A percentile compares a stretch with the other conserved stretches of the same genome.
These are phyloP conservation scores for Cyaniris semiargus DNA, from an alignment of 2,888 invertebrate genomes.

Conservation along the genomic window DNA sequence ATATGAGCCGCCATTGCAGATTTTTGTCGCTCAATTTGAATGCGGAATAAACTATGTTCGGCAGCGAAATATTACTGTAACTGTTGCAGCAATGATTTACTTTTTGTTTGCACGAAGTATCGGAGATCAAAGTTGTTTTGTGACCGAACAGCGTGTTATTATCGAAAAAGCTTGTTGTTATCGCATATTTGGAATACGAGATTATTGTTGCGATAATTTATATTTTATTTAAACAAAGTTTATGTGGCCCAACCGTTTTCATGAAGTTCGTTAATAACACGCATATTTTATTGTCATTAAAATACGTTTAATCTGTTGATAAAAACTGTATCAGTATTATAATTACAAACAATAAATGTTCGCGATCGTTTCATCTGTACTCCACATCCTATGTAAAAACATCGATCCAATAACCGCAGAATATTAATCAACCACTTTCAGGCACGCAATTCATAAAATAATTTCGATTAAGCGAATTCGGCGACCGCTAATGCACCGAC, in stretches of 20 bases:
- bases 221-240: not conserved
- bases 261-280: not conserved
- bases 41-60: conserved; percentile 14
- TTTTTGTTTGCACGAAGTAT: conserved; percentile 31
- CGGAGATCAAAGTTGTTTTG: not conserved
- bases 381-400: conserved; percentile 53
- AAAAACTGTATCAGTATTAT: conserved; percentile 21
- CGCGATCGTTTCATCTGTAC: conserved; percentile 48
- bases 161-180: not conserved
- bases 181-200: not conserved
- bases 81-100: conserved; percentile 16
- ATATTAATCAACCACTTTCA: conserved; percentile 64
- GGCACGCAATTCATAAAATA: conserved; percentile 61
- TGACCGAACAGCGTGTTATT: not conserved
- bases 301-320: not conserved
- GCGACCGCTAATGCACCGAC: conserved; percentile 48
- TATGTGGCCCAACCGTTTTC: not conserved
- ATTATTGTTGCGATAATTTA: not conserved
- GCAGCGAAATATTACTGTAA: not conserved
- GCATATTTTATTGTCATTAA: not conserved
- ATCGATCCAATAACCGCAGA: conserved; percentile 65
- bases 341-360: conserved; percentile 40
- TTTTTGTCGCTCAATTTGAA: conserved; percentile 30
- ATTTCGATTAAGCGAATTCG: conserved; percentile 68
- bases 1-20: conserved; percentile 39